Percentiles rank a stretch among this genome's conserved stretches.
Conservation (phyloP, 2,797 vertebrate species). For the Gephyroberyx darwinii region DNA sequence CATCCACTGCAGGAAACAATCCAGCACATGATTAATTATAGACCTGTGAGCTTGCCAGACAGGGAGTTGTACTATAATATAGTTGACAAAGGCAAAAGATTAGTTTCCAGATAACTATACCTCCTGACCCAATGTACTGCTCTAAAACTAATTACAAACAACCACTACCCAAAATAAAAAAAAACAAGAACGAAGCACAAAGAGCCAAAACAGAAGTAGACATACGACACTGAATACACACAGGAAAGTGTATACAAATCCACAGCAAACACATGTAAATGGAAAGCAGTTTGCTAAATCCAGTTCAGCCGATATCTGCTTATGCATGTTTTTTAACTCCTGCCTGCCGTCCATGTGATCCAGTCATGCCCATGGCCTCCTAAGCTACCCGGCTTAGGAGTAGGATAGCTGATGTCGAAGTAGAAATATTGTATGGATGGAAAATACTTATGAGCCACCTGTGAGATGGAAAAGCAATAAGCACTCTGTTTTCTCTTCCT, state of each 20-base stretch:
- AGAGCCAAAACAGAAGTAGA: too few relatives aligned
- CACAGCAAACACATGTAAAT: not conserved
- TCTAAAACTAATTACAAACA: not conserved
- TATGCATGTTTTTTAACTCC: not conserved
- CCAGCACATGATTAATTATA: not conserved
- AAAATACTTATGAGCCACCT: too few relatives aligned
- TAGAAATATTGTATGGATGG: too few relatives aligned
- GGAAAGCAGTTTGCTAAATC: not conserved
- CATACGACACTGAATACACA: not conserved
- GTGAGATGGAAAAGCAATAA: too few relatives aligned
- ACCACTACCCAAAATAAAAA: too few relatives aligned
- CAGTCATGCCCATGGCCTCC: not conserved
- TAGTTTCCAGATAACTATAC: not conserved
- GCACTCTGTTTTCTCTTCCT: too few relatives aligned
- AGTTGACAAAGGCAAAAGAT: not conserved
- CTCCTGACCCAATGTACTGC: not conserved
- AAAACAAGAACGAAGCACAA: too few relatives aligned
- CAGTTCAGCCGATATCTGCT: not conserved
- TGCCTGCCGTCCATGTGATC: slow-evolving; percentile 6
- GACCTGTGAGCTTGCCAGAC: not conserved
- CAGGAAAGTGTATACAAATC: not conserved
- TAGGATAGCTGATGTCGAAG: not conserved
- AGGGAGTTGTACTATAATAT: not conserved
- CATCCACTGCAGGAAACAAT: slow-evolving; percentile 12
- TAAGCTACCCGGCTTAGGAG: not conserved